Evolutionary conservation across 30 jellyfish, hydroid and myxozoan genomes (phyloP).

Genomic region (Rhopilema esculentum): DNA sequence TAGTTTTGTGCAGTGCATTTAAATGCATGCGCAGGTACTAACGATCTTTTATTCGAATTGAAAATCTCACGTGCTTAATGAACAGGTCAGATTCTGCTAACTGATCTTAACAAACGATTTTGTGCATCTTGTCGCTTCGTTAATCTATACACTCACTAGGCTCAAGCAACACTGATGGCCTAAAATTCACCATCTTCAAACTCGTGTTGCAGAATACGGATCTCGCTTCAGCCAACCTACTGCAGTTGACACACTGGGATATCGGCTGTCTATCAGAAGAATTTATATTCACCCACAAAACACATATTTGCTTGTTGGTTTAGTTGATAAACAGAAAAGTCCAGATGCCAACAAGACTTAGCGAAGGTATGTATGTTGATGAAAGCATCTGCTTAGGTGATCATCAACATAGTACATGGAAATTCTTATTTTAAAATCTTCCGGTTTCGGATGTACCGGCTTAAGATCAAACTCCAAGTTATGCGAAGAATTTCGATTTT

Average conservation of each 20-base stretch:
- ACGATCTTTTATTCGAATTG: constrained; percentile 65
- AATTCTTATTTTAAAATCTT: background rate
- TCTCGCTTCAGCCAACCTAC: background rate
- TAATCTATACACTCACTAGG: background rate
- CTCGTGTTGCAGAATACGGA: background rate
- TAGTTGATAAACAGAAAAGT: constrained; percentile 3
- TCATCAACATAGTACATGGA: constrained; percentile 1
- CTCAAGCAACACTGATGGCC: constrained; percentile 18
- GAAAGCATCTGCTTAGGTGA: background rate
- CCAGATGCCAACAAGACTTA: constrained; percentile 62
- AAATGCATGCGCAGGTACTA: constrained; percentile 76
- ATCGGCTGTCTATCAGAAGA: background rate
- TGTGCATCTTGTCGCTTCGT: constrained; percentile 49
- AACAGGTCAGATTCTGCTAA: constrained; percentile 69
- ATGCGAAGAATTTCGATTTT: background rate
- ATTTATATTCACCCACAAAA: background rate
- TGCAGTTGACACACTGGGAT: background rate
- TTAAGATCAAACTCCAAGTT: background rate
- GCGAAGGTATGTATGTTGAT: constrained; percentile 36
- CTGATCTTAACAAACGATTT: constrained; percentile 54
- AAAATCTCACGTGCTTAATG: constrained; percentile 44
- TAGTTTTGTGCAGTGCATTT: constrained; percentile 25
- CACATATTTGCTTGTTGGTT: background rate
- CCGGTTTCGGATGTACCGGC: background rate
- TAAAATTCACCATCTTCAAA: background rate